Evolutionary conservation across 2,888 invertebrate genomes (phyloP), one percentile per base, ranked within the genome.

Genomic region (Mythimna lalbum): DNA sequence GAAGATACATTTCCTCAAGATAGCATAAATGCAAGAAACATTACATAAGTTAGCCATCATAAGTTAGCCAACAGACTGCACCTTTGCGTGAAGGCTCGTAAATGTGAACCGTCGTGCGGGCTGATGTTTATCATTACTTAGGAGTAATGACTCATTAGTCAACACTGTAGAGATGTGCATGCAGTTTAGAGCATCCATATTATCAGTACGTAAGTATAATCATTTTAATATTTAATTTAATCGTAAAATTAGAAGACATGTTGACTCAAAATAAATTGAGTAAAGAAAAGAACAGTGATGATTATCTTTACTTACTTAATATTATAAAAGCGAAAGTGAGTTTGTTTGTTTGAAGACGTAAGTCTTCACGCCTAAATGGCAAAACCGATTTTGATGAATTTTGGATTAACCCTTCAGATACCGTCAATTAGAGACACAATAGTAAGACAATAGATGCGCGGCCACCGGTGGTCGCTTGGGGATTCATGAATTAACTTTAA

Each of bases 41-140:
- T 52, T 23, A 39, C 52, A 62, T 62, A 31, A 2, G 4, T 23
- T 62, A 27, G 39, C 36, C 50, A 14, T 69, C 27, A 56, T n/a
- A 27, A 27, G 17, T 50, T 14, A 43, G 43, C 12, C 47, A 19
- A n/a, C 31, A 39, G 17, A 59, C 49, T 50, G 19, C 60, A 75
- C 1, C 39, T 56, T 43, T 14, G 27, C n/a, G 61, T 31, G 27
- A 14, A 52, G 31, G 6, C 12, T 39, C 1, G 23, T 43, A 49
- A 50, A 49, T 69, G 62, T 49, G 12, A 49, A 69, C 47, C 19
- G 17, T 56, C 43, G 56, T 19, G 9, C 47, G 47, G 31, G 23
- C 23, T 49, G 27, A 60, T 76, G 62, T 75, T 63, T 60, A 60
- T 70, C 76, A 60, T 76, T 70, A 70, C 76, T 75, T 60, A 75